phyloP scores from a whole-genome alignment of 92 coral and sea anemone genomes.

The Epizoanthus ramosus region DNA sequence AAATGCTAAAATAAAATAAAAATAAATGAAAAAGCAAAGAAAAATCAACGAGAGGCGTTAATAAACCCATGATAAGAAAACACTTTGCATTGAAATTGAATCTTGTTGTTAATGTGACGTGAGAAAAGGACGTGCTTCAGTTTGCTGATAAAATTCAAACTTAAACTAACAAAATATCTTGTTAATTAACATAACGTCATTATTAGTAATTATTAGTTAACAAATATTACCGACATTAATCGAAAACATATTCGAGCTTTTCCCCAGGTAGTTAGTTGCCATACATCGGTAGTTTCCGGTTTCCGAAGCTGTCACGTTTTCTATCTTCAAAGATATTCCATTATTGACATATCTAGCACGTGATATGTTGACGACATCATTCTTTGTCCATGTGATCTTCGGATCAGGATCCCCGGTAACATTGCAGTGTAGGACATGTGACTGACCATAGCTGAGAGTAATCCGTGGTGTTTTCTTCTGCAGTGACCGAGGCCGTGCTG shows the following conservation, averaged over 20 bases:
- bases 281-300: background rate
- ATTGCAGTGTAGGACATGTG: background rate
- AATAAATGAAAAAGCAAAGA: too few relatives aligned
- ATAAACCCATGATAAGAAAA: too few relatives aligned
- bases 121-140: too few relatives aligned
- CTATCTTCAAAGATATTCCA: background rate
- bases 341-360: background rate
- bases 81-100: too few relatives aligned
- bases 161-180: too few relatives aligned
- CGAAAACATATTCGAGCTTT: background rate
- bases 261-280: background rate
- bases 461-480: background rate
- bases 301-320: background rate
- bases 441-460: background rate
- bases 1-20: too few relatives aligned
- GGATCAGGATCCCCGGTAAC: constrained; percentile 4
- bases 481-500: background rate
- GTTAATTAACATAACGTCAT: background rate
- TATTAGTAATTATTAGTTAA: background rate
- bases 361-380: background rate
- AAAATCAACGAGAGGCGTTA: too few relatives aligned
- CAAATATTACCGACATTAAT: background rate
- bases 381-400: constrained; percentile 3
- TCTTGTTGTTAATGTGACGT: too few relatives aligned
- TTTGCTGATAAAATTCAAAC: too few relatives aligned